Conservation (phyloP, 1,140 invertebrate genomes). For the Lordiphosa clarofinis region DNA sequence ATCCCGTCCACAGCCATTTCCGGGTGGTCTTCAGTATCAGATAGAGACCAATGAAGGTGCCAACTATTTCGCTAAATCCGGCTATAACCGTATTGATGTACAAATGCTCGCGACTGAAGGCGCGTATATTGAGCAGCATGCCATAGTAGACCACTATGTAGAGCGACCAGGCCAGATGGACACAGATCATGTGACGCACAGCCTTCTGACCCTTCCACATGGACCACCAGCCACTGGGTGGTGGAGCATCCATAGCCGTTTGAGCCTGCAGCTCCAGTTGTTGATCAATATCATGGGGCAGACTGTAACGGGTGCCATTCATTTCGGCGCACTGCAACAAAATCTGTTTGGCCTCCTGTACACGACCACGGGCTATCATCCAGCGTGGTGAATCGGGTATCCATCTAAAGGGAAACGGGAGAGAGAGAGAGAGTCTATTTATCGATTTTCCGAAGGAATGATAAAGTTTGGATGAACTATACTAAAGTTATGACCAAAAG, state of each 20-base stretch:
- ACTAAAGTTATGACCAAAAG: no score
- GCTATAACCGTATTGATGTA: constrained; percentile 76
- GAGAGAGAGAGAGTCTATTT: background rate
- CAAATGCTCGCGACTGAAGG: constrained; percentile 79
- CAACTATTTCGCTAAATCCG: constrained; percentile 77
- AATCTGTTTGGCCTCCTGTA: constrained; percentile 86
- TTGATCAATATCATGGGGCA: constrained; percentile 76
- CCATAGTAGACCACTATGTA: constrained; percentile 80
- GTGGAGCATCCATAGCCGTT: constrained; percentile 69
- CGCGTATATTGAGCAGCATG: constrained; percentile 79
- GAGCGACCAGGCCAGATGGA: constrained; percentile 75
- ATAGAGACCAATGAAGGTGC: constrained; percentile 78
- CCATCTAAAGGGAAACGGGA: constrained; percentile 42
- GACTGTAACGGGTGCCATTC: constrained; percentile 79
- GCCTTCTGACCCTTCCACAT: constrained; percentile 75
- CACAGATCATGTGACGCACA: constrained; percentile 67
- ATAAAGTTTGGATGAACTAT: no score
- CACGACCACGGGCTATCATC: constrained; percentile 87
- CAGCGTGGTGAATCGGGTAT: constrained; percentile 92
- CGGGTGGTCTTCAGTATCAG: constrained; percentile 69
- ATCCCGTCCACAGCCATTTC: constrained; percentile 74
- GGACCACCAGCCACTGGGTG: constrained; percentile 73
- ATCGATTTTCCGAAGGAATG: no score
- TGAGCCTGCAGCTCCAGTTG: constrained; percentile 77
- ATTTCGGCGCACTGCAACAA: constrained; percentile 85